Base-by-base conservation (phyloP, 2,797 vertebrate genomes). In the Spinus olivaceus region DNA sequence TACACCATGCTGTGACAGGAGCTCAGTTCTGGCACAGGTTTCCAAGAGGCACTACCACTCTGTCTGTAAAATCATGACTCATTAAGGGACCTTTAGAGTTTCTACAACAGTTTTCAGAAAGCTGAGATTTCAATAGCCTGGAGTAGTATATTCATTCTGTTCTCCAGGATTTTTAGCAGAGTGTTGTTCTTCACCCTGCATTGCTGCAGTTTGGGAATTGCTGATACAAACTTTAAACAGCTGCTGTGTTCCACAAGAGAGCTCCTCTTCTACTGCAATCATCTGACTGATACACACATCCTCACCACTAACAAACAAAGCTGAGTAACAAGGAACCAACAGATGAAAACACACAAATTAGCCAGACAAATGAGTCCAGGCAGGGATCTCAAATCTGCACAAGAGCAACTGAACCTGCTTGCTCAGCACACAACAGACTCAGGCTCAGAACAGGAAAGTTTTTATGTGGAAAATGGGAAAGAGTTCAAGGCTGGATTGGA, bases 171-270 rank as follows among this genome's bases (percentile, higher is more conserved):
- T 94, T 82, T 81, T 50, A 74, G 49, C 33, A 57, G 7, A 79
- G 7, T 0, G 0, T 9, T 89, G 1, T 42, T 53, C 49, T 72
- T 88, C 2, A 1, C 30, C 42, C 37, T 50, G 44, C 30, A 6
- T 41, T 5, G 2, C 11, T 32, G 28, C 61, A n/a, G 28, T 51
- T 74, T 78, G 28, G 0, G 0, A 41, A 23, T 30, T 85, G 76
- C 69, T 91, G 65, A 60, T 87, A 44, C 24, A 63, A 88, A 84
- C 71, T 41, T 72, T 81, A n/a, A 88, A 81, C 61, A 96, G 91
- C 76, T 92, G 89, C 57, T 76, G 35, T 0, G 5, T 88, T 94
- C 74, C 69, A 20, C 60, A 39, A 44, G 61, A 87, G 46, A 89
- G 76, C 61, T 81, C 65, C 50, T 82, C 39, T 81, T 86, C 65